Evolutionary conservation across 2,888 invertebrate species (phyloP).

Genomic region (Malthinus flaveolus): DNA sequence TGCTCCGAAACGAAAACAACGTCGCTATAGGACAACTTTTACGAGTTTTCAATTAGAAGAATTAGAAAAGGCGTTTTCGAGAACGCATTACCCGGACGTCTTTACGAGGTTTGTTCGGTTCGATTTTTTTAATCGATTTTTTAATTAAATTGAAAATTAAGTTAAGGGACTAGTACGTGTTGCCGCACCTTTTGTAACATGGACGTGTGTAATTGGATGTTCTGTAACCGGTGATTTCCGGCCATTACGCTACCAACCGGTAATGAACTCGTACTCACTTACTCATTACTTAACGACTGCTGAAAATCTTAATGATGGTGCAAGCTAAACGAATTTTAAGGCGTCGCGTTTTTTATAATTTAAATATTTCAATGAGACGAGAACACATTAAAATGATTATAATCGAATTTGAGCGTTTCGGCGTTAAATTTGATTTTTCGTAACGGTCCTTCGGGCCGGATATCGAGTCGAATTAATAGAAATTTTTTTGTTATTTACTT

Average conservation of each 20-base stretch:
- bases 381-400: too few species aligned
- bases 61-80: constrained; percentile 93
- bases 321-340: constrained; percentile 22
- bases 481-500: too few species aligned
- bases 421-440: too few species aligned
- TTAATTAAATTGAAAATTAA: constrained; percentile 22
- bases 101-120: constrained; percentile 80
- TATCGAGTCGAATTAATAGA: too few species aligned
- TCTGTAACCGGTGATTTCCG: constrained; percentile 43
- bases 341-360: constrained; percentile 12
- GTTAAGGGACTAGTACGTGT: constrained; percentile 20
- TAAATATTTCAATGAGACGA: too few species aligned
- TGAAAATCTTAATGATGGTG: constrained; percentile 30
- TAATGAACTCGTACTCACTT: constrained; percentile 39
- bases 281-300: constrained; percentile 37
- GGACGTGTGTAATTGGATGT: constrained; percentile 38
- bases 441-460: too few species aligned
- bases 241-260: constrained; percentile 42
- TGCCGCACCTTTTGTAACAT: constrained; percentile 32
- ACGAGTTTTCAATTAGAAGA: constrained; percentile 95
- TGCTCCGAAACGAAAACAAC: constrained; percentile 85
- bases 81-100: constrained; percentile 97
- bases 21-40: constrained; percentile 91
- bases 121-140: not conserved
- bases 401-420: too few species aligned